Conservation (phyloP, 2,113 vertebrate genomes). For the Vidua chalybeata region DNA sequence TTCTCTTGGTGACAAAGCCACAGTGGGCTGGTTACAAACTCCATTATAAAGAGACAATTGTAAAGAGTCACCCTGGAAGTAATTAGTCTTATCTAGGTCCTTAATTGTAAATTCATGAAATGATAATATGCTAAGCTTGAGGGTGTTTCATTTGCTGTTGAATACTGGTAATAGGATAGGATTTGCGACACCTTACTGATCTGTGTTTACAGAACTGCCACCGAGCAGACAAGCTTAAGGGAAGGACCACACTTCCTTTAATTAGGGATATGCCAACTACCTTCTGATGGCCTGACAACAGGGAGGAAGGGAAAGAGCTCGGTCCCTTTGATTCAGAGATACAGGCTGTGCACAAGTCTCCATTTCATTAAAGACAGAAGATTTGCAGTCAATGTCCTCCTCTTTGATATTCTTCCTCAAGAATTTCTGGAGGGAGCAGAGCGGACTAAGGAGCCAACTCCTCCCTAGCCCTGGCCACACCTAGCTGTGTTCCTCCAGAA, state of each 20-base stretch:
- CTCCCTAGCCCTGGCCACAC: background rate
- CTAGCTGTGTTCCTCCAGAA: background rate
- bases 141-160: slow-evolving; percentile 18
- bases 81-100: slow-evolving; percentile 53
- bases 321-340: background rate
- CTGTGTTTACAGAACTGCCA: slow-evolving; percentile 24
- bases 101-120: slow-evolving; percentile 41
- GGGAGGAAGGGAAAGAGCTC: background rate
- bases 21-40: background rate
- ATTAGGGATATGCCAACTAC: background rate
- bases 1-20: background rate
- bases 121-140: slow-evolving; percentile 38
- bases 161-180: slow-evolving; percentile 29
- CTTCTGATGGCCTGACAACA: background rate
- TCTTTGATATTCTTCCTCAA: slow-evolving; percentile 16
- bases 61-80: slow-evolving; percentile 9
- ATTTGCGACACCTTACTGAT: slow-evolving; percentile 29
- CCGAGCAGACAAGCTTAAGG: background rate
- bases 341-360: background rate
- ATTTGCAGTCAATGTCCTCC: background rate
- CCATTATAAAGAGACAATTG: background rate
- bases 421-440: background rate
- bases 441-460: background rate
- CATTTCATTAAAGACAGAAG: background rate
- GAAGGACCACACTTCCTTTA: background rate